Evolutionary conservation across 2,113 vertebrate species (phyloP).

Genomic region (Tursiops truncatus): DNA sequence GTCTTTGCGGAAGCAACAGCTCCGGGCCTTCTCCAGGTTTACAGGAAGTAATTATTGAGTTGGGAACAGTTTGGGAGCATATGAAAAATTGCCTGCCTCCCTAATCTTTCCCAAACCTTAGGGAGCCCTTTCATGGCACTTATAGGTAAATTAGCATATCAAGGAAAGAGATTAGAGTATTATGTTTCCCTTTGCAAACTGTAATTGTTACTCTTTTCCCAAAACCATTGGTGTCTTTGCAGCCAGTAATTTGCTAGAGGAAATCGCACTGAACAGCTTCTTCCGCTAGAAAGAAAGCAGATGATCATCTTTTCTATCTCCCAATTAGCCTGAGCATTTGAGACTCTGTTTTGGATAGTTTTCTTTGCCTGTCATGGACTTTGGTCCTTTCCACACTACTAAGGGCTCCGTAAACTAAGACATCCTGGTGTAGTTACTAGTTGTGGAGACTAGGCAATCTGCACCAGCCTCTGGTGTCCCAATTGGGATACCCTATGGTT

Average conservation of each 20-base stretch:
- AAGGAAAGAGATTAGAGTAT: not conserved
- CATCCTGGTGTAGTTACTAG: not conserved
- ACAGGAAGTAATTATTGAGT: constrained; percentile 11
- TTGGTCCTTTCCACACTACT: not conserved
- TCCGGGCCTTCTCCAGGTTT: not conserved
- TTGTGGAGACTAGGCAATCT: not conserved
- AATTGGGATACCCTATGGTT: not conserved
- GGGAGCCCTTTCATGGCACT: not conserved
- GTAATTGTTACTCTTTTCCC: not conserved
- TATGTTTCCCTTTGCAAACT: not conserved
- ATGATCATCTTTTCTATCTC: not conserved
- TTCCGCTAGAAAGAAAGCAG: constrained; percentile 18
- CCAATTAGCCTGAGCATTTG: not conserved
- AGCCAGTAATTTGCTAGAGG: not conserved
- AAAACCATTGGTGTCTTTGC: not conserved
- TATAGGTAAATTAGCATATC: not conserved
- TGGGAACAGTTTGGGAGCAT: not conserved
- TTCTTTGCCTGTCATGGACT: not conserved
- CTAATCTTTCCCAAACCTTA: constrained; percentile 25
- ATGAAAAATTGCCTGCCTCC: not conserved
- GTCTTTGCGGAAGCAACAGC: constrained; percentile 11
- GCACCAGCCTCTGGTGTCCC: not conserved
- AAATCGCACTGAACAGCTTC: not conserved
- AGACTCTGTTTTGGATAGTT: constrained; percentile 27
- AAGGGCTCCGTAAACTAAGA: constrained; percentile 7